Conservation (phyloP, 2,888 invertebrate species). For the Nymphalis c-album region DNA sequence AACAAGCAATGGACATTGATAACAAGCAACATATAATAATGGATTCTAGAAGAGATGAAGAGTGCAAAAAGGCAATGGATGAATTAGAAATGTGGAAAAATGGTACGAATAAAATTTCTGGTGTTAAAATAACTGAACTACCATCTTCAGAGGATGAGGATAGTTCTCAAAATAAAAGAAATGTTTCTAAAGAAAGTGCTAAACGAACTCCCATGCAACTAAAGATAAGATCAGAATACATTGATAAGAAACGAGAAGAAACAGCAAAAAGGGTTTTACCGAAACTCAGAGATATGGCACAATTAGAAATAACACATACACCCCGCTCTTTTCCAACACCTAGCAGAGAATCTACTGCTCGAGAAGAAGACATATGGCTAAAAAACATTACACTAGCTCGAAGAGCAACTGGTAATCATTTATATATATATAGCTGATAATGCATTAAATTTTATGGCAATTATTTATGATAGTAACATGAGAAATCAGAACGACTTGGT, state of each 20-base stretch:
- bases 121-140: constrained; percentile 54
- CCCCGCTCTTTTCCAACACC: constrained; percentile 91
- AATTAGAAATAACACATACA: constrained; percentile 86
- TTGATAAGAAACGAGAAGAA: constrained; percentile 64
- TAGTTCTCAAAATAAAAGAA: constrained; percentile 32
- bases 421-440: not conserved
- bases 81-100: constrained; percentile 84
- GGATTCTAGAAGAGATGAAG: constrained; percentile 82
- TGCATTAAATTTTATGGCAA: not conserved
- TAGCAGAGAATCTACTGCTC: constrained; percentile 85
- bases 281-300: constrained; percentile 79
- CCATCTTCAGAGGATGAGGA: constrained; percentile 47
- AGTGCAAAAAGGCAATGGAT: constrained; percentile 83
- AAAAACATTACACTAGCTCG: constrained; percentile 88
- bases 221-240: constrained; percentile 62
- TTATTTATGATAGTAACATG: too few relatives aligned
- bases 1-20: constrained; percentile 76
- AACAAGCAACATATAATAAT: constrained; percentile 81
- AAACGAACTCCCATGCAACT: constrained; percentile 40
- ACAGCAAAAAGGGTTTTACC: constrained; percentile 72
- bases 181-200: constrained; percentile 23
- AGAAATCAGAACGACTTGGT: too few relatives aligned
- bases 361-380: constrained; percentile 90
- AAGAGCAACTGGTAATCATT: constrained; percentile 74
- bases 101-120: constrained; percentile 35